These are phyloP conservation scores for Rafetus swinhoei DNA, from an alignment of 2,113 vertebrate genomes.

Conservation along the genomic window DNA sequence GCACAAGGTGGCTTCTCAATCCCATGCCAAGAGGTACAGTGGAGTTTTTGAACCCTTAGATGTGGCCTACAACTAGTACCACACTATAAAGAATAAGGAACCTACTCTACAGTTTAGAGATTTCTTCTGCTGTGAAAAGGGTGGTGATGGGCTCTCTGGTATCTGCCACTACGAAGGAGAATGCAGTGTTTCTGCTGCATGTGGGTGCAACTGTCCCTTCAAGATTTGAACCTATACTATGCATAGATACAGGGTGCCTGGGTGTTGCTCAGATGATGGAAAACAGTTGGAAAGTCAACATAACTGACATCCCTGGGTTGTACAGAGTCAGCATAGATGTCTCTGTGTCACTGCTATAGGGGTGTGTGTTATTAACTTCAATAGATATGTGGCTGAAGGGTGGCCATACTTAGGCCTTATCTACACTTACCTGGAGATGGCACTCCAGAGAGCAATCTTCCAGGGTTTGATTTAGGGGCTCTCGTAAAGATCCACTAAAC, in stretches of 20 bases:
- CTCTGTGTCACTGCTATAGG: not conserved
- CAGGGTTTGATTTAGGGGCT: too few relatives aligned
- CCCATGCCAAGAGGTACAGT: not conserved
- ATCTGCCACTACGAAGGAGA: not conserved
- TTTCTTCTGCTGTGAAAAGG: not conserved
- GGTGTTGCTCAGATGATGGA: not conserved
- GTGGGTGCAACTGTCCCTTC: not conserved
- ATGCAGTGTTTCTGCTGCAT: not conserved
- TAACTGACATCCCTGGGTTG: too few relatives aligned
- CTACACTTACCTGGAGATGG: too few relatives aligned
- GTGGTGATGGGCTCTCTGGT: not conserved
- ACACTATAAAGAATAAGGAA: not conserved
- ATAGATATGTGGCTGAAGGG: not conserved
- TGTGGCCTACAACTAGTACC: not conserved
- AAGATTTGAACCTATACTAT: not conserved
- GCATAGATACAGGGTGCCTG: accelerated
- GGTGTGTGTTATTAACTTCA: not conserved
- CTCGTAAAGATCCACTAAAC: too few relatives aligned
- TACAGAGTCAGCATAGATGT: not conserved
- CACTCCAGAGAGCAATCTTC: too few relatives aligned
- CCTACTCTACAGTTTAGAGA: not conserved
- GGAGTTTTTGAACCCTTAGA: not conserved
- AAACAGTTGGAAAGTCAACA: not conserved
- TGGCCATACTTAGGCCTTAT: too few relatives aligned
- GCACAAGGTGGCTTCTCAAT: not conserved